phyloP scores from a whole-genome alignment of 2,113 vertebrate genomes.

The Dicaeum eximium region DNA sequence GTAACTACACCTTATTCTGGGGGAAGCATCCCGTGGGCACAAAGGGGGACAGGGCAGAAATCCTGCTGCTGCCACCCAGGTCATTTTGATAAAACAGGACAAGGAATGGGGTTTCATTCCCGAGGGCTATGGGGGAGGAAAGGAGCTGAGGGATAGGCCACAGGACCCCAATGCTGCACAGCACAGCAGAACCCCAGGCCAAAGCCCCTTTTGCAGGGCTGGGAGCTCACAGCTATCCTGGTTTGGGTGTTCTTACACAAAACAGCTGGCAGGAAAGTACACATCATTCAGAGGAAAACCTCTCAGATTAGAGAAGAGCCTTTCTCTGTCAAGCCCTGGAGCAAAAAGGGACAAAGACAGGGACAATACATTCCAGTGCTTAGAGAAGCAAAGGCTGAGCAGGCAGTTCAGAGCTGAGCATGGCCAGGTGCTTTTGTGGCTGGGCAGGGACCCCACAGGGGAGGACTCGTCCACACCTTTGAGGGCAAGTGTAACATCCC shows the following conservation, averaged over 20 bases:
- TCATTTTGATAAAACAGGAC: background rate
- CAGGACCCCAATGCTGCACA: accelerated
- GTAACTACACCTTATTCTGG: background rate
- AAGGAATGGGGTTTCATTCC: background rate
- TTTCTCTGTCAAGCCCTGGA: background rate
- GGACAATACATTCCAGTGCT: background rate
- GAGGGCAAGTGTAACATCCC: background rate
- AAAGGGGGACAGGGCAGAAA: background rate
- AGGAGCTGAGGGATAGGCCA: background rate
- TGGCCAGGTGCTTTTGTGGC: background rate
- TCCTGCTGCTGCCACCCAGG: background rate
- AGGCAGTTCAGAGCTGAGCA: background rate
- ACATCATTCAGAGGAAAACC: background rate
- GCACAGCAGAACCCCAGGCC: background rate
- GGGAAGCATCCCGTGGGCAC: background rate
- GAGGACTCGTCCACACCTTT: accelerated
- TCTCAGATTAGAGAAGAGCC: background rate
- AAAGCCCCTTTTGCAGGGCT: background rate
- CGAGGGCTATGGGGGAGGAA: background rate
- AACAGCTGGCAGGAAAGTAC: background rate
- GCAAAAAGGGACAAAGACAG: background rate
- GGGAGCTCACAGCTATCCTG: background rate
- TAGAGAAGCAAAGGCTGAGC: background rate
- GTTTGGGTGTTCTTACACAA: background rate
- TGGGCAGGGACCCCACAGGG: background rate